phyloP scores from a whole-genome alignment of 2,113 vertebrate species.

The Prolemur simus region DNA sequence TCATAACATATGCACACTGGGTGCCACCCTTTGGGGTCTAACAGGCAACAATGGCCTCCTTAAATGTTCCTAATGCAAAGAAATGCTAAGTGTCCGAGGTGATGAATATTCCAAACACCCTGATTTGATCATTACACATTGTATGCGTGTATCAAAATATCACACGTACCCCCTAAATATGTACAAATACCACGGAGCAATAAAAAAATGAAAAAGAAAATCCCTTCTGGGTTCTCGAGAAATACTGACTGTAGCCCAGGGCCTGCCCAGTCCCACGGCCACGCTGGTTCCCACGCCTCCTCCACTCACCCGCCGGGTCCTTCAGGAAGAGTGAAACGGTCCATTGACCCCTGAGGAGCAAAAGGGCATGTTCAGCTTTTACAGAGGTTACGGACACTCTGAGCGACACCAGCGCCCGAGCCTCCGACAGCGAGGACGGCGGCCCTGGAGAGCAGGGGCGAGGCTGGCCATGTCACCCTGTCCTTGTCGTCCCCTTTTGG shows the following conservation, averaged over 20 bases:
- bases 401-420: slow-evolving; percentile 47
- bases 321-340: slow-evolving; percentile 68
- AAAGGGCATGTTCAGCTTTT: slow-evolving; percentile 64
- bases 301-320: slow-evolving; percentile 27
- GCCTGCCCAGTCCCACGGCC: not conserved
- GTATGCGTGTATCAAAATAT: not conserved
- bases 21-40: not conserved
- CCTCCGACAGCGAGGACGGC: not conserved
- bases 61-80: not conserved
- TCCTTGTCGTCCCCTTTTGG: not conserved
- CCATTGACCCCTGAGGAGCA: slow-evolving; percentile 59
- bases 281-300: slow-evolving; percentile 67
- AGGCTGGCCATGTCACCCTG: accelerated
- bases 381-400: slow-evolving; percentile 35
- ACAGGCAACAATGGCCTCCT: not conserved
- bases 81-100: not conserved
- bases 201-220: not conserved
- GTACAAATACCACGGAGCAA: not conserved
- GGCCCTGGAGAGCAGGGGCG: not conserved
- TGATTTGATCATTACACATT: not conserved
- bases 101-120: not conserved
- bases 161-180: not conserved
- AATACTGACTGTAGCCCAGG: not conserved
- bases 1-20: not conserved
- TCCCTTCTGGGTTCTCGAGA: not conserved